Conservation (phyloP, 2,113 vertebrate species). For the Coreoperca whiteheadi region DNA sequence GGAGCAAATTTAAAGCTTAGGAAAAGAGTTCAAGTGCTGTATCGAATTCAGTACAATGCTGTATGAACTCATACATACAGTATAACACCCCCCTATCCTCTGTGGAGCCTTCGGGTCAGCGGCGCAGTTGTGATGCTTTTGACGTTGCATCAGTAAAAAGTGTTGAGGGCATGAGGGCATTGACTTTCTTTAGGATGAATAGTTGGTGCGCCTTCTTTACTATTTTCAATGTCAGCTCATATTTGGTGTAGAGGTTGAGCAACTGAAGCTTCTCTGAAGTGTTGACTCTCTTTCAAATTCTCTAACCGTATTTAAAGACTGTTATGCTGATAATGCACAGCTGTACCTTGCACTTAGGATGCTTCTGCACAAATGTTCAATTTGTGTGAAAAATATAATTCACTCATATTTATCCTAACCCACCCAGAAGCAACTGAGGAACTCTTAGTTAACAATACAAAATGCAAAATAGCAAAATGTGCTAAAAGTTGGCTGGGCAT, state of each 20-base stretch:
- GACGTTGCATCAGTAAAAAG: not conserved
- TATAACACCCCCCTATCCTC: not conserved
- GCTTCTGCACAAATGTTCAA: no score
- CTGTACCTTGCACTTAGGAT: no score
- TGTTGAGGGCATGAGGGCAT: not conserved
- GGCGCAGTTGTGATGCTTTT: not conserved
- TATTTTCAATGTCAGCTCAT: not conserved
- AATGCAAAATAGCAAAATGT: no score
- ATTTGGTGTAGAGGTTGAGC: not conserved
- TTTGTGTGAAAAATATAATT: no score
- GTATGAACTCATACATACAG: not conserved
- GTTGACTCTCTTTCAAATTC: not conserved
- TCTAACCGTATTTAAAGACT: no score
- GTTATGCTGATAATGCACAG: no score
- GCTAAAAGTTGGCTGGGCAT: no score
- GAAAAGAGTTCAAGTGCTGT: not conserved
- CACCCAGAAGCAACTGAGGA: no score
- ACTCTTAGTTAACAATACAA: no score
- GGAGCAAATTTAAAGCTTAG: not conserved
- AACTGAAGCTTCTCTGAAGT: not conserved
- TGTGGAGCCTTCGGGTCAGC: not conserved
- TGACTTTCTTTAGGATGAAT: not conserved
- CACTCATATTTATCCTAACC: no score
- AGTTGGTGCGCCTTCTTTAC: not conserved
- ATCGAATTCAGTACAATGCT: not conserved